phyloP scores from a whole-genome alignment of 2,113 vertebrate genomes.

The Thryonomys swinderianus region DNA sequence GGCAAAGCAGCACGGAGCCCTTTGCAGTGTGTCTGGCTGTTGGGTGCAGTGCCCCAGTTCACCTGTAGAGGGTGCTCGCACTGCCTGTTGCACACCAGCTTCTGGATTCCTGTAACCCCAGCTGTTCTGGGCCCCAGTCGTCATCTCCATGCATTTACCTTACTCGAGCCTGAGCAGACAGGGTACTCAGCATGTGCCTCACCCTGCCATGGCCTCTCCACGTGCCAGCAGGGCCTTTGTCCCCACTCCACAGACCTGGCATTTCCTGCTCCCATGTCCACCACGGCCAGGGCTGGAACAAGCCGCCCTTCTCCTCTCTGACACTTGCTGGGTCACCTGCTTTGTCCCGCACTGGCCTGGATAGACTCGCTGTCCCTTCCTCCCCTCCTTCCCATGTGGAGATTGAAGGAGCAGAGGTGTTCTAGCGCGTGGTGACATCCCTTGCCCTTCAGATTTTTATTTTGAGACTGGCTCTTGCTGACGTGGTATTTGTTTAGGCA shows the following conservation, averaged over 20 bases:
- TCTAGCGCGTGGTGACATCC: too few species aligned
- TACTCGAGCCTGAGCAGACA: not conserved
- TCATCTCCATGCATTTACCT: rapidly evolving
- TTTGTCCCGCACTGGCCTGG: not conserved
- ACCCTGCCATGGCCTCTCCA: too few species aligned
- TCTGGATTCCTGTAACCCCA: not conserved
- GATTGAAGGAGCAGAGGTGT: not conserved
- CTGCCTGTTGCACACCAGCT: rapidly evolving
- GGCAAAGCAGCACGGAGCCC: rapidly evolving
- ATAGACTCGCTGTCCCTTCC: not conserved
- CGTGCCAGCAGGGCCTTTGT: not conserved
- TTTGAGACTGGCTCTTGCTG: not conserved
- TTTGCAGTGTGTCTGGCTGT: not conserved
- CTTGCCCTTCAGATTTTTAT: not conserved
- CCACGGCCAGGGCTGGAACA: rapidly evolving
- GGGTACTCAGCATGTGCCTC: not conserved
- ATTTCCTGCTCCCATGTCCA: rapidly evolving
- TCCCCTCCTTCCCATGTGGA: not conserved
- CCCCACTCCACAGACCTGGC: rapidly evolving
- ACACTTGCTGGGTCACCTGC: not conserved
- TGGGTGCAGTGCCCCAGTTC: rapidly evolving
- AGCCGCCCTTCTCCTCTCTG: not conserved
- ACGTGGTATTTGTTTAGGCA: not conserved
- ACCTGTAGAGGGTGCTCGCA: not conserved
- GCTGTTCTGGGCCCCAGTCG: not conserved